These are phyloP conservation scores for Pseudochirops cupreus DNA, from an alignment of 2,797 vertebrate species.

Conservation along the genomic window DNA sequence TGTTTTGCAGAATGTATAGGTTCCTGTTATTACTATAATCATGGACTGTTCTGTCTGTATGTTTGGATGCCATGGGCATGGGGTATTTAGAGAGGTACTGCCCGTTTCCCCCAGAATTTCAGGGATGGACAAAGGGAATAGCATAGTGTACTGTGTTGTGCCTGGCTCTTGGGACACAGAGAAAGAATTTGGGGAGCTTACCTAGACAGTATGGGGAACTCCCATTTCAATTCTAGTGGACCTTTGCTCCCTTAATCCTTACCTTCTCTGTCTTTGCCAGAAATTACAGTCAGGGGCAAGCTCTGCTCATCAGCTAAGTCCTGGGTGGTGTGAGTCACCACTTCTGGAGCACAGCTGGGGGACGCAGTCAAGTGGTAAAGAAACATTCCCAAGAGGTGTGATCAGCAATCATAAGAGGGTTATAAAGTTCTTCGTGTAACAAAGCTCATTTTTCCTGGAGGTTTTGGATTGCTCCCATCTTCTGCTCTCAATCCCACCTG, in stretches of 20 bases:
- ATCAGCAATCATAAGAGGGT: background rate
- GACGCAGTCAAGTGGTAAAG: background rate
- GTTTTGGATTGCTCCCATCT: background rate
- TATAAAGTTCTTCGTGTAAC: background rate
- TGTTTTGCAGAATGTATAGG: constrained; percentile 50
- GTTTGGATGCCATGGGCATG: background rate
- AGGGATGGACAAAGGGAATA: background rate
- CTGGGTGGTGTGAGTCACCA: background rate
- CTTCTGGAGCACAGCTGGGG: background rate
- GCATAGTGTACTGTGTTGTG: background rate
- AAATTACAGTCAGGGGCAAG: background rate
- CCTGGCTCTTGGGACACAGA: background rate
- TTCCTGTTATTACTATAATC: background rate
- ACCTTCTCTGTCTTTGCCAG: background rate
- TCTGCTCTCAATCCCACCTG: background rate
- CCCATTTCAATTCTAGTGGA: background rate
- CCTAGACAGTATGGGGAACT: background rate
- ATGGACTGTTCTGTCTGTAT: background rate
- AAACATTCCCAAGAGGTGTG: background rate
- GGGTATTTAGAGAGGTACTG: background rate
- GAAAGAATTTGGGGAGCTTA: background rate
- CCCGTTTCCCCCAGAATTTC: background rate
- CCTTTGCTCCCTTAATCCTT: background rate
- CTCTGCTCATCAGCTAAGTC: background rate
- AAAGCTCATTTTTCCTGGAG: background rate